Evolutionary conservation across 2,888 invertebrate species (phyloP), one percentile per base, ranked within the genome.

Genomic region (Busseola fusca): DNA sequence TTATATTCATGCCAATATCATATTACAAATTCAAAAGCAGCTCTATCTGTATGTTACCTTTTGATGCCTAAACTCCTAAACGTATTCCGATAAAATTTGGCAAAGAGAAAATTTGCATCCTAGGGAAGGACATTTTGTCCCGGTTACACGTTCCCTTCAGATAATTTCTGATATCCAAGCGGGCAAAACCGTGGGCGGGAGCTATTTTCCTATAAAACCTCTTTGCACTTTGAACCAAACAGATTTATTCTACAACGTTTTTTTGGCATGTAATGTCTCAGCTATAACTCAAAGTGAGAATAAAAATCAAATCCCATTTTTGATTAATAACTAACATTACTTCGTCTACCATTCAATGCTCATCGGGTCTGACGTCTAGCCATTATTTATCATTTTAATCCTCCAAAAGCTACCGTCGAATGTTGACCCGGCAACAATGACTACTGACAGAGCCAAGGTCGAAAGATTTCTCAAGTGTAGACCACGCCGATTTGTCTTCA

Each of bases 311-410:
- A 73, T 60, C 30, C 27, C 57, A 62, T 60, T 57, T 75, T 74
- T 84, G 82, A 84, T 82, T 82, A 78, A 84, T 82, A 50, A 74
- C 76, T 40, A 60, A 64, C 84, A 82, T 84, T 82, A 84, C 63
- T 82, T 72, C 34, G 69, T 74, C 63, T 79, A 81, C 71, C 72
- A 69, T 74, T 68, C 57, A 82, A 68, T 65, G 64, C 72, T 72
- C 69, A 76, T 75, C 54, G 72, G 40, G 34, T 60, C 57, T 76
- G 75, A 82, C 80, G 76, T 78, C 68, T 74, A 74, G 73, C 64
- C 40, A 57, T 58, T 64, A 82, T 82, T 82, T 74, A 76, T 82
- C 72, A 82, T 79, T 72, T 59, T 84, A 84, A 82, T 82, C 84
- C 79, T 58, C 73, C 72, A 64, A 84, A 76, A 84, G 84, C 82